These are phyloP conservation scores for Morpho helenor DNA, from an alignment of 2,888 invertebrate species.

Conservation along the genomic window DNA sequence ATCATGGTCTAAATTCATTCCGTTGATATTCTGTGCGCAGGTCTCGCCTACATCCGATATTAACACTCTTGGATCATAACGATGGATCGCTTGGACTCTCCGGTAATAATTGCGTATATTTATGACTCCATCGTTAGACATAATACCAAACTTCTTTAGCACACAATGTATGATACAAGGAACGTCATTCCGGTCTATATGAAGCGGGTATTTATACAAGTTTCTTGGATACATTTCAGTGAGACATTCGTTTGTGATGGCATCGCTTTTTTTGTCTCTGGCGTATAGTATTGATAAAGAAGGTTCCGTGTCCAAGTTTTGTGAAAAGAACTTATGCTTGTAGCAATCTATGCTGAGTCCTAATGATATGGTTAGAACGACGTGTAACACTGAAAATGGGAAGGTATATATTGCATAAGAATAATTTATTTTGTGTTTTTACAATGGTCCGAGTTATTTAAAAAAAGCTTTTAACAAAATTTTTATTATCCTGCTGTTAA, in stretches of 20 bases:
- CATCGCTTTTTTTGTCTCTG: slow-evolving; percentile 60
- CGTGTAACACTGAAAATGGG: slow-evolving; percentile 54
- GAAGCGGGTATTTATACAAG: slow-evolving; percentile 62
- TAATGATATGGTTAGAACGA: slow-evolving; percentile 42
- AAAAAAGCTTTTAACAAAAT: no score
- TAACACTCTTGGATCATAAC: slow-evolving; percentile 66
- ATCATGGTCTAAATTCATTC: slow-evolving; percentile 68
- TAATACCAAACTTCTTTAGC: slow-evolving; percentile 69
- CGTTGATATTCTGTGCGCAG: slow-evolving; percentile 65
- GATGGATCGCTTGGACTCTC: slow-evolving; percentile 65
- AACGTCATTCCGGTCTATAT: slow-evolving; percentile 63
- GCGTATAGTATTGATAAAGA: slow-evolving; percentile 65
- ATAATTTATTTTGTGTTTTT: no score
- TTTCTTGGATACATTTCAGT: slow-evolving; percentile 68
- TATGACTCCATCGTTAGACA: slow-evolving; percentile 64
- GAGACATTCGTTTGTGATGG: slow-evolving; percentile 57
- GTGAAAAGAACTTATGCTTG: slow-evolving; percentile 54
- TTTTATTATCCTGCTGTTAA: no score
- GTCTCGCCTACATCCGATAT: slow-evolving; percentile 72
- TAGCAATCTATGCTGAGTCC: slow-evolving; percentile 41
- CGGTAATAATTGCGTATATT: slow-evolving; percentile 67
- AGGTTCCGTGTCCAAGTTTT: slow-evolving; percentile 58
- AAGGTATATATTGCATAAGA: background rate
- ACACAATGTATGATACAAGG: slow-evolving; percentile 72
- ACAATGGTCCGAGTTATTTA: no score